phyloP scores from a whole-genome alignment of 2,113 vertebrate genomes.

The Mystacornis crossleyi region DNA sequence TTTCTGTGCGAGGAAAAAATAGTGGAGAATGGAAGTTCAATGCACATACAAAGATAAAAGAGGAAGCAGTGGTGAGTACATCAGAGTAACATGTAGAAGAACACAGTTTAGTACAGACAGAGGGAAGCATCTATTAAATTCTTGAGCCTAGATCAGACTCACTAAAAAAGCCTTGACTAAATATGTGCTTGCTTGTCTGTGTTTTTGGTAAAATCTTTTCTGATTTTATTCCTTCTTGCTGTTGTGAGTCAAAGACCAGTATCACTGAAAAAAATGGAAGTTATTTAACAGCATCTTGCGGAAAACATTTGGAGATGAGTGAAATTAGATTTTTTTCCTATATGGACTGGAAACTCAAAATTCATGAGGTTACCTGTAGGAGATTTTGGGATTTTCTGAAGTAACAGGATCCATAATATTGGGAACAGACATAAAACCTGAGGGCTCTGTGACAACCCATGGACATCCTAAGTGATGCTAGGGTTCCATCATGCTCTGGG shows the following conservation, averaged over 20 bases:
- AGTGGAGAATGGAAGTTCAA: neutral
- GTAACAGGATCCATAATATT: neutral
- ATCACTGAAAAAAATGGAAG: neutral
- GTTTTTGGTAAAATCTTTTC: neutral
- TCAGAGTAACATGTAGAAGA: neutral
- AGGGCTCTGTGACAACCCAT: neutral
- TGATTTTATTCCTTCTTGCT: neutral
- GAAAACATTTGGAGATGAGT: neutral
- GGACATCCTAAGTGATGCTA: too few relatives aligned
- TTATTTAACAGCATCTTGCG: neutral
- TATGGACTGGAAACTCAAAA: neutral
- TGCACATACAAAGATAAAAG: neutral
- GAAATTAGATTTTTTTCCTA: neutral
- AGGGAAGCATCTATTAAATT: neutral
- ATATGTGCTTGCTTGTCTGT: neutral
- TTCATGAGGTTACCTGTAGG: neutral
- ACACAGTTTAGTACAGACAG: neutral
- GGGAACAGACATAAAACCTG: neutral
- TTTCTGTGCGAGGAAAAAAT: neutral
- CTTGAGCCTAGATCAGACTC: neutral
- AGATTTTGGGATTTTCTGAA: neutral
- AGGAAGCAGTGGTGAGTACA: neutral
- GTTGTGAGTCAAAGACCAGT: neutral
- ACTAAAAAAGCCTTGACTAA: neutral
- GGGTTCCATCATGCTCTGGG: fast-evolving